Evolutionary conservation across 2,797 vertebrate species (phyloP), one percentile per base, ranked within the genome.

Genomic region (Sylvilagus floridanus): DNA sequence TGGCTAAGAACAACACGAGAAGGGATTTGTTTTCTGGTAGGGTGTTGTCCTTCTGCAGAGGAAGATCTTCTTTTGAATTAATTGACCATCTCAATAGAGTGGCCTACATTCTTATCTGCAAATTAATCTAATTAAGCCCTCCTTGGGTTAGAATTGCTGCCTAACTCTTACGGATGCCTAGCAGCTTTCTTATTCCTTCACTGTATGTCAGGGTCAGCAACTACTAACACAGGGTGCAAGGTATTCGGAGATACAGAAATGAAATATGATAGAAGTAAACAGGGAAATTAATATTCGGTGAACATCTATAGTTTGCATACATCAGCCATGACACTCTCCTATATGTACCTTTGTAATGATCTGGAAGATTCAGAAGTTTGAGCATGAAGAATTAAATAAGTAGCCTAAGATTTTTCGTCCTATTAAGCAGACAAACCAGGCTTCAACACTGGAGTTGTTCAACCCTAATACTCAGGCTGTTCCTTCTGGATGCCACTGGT

Each of bases 1-100:
- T 96, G 95, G 94, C 97, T 95, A 95, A 95, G 92, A 96, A 84
- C 92, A 89, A 85, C 88, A 92, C 90, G 92, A 96, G 95, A 95
- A 90, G 90, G 79, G 93, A 95, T 93, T 94, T 97, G 90, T 93
- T 96, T 96, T 96, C 88, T 95, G 88, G 52, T 96, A 63, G 78
- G 65, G 32, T 86, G 93, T 69, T 94, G 93, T 95, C 94, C 71
- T 95, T 94, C 93, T 94, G 94, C 71, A 95, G 89, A 81, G 79
- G 79, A 94, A 94, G 75, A 88, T 71, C 92, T 85, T 95, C 95
- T 94, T 95, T 94, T 82, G 83, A 90, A 93, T 94, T 93, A 97
- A 96, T 83, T 83, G 66, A 73, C 72, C 77, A 90, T 81, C 37
- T 82, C 26, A 4, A 92, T 66, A 92, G 91, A 96, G 91, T 79